phyloP scores from a whole-genome alignment of 1,140 invertebrate genomes.

The Drosophila lini region DNA sequence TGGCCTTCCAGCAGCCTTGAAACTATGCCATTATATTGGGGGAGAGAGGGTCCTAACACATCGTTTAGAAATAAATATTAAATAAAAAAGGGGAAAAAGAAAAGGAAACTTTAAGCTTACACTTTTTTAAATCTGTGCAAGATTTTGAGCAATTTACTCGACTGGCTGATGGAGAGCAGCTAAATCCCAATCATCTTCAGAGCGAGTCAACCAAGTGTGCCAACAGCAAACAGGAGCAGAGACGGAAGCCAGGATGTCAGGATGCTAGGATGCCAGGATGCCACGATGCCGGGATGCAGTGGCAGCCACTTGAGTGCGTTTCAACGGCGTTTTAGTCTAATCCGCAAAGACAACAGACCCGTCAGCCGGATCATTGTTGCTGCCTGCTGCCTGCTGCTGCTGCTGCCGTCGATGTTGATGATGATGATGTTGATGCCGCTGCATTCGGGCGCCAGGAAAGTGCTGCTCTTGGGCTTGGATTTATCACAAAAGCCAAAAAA shows the following conservation, averaged over 20 bases:
- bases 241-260: neutral
- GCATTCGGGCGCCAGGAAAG: constrained; percentile 51
- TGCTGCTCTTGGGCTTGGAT: constrained; percentile 42
- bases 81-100: neutral
- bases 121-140: no score
- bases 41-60: neutral
- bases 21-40: neutral
- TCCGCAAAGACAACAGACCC: constrained; percentile 70
- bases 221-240: constrained; percentile 3
- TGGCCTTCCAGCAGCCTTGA: neutral
- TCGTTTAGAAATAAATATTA: no score
- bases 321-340: constrained; percentile 66
- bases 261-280: neutral
- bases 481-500: constrained; percentile 60
- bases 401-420: constrained; percentile 11
- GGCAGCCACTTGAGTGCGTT: constrained; percentile 71
- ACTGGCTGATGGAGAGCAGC: neutral
- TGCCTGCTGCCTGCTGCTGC: constrained; percentile 2
- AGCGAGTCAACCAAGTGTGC: constrained; percentile 27
- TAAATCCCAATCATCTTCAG: constrained; percentile 49
- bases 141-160: neutral
- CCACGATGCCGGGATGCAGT: constrained; percentile 37
- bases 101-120: neutral
- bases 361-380: constrained; percentile 25
- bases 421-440: constrained; percentile 3